Conservation (phyloP, 2,797 vertebrate species). For the Tapera naevia region DNA sequence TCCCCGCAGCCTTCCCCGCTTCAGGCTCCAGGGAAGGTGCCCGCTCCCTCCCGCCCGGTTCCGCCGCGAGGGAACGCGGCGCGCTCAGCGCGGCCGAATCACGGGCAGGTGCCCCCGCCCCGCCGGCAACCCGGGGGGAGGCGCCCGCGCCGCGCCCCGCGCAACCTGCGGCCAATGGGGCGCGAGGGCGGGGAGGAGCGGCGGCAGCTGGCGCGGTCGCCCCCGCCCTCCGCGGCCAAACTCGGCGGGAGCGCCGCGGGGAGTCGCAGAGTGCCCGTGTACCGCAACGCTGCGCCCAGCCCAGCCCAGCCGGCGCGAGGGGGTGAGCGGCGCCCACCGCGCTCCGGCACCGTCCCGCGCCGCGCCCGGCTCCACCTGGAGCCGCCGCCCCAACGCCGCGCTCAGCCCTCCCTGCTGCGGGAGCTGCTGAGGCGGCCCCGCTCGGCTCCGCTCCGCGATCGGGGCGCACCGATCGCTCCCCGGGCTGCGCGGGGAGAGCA, state of each 20-base stretch:
- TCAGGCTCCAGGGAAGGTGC: neutral
- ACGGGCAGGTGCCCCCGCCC: neutral
- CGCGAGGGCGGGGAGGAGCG: constrained; percentile 1
- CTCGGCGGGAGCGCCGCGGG: constrained; percentile 19
- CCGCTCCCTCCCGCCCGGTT: accelerated
- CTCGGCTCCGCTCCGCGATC: neutral
- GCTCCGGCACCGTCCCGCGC: neutral
- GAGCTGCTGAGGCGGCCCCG: neutral
- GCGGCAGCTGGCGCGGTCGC: neutral
- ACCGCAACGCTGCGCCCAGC: neutral
- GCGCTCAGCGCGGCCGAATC: too few relatives aligned
- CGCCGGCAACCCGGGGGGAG: neutral
- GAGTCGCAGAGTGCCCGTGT: neutral
- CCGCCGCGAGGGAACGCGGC: too few relatives aligned
- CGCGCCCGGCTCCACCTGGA: neutral
- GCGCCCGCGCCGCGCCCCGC: neutral
- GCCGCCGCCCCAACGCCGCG: neutral
- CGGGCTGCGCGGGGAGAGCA: neutral
- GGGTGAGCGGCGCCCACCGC: neutral
- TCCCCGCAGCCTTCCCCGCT: too few relatives aligned
- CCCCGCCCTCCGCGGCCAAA: constrained; percentile 15
- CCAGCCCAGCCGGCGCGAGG: neutral
- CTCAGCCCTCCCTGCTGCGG: neutral
- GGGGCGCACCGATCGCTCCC: neutral
- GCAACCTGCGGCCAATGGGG: constrained; percentile 39